Evolutionary conservation across 2,113 vertebrate species (phyloP).

Genomic region (Cyprinodon tularosa): DNA sequence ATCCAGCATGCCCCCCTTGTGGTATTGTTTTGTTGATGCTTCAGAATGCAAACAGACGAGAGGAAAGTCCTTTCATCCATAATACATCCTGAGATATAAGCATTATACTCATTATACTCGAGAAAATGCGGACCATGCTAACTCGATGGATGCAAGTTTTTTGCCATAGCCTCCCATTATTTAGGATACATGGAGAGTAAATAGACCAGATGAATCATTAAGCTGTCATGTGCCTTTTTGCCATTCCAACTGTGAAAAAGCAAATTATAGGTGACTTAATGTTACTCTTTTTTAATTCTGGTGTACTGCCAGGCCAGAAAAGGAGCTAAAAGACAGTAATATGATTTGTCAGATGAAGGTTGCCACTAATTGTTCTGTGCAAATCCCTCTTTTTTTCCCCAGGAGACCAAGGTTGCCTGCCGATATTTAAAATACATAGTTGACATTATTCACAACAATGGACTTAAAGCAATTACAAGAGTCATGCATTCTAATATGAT

Average conservation of each 20-base stretch:
- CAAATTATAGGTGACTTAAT: conserved; percentile 78
- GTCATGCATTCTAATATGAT: conserved; percentile 67
- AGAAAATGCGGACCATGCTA: conserved; percentile 9
- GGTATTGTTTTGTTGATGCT: conserved; percentile 34
- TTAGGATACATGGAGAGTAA: conserved; percentile 51
- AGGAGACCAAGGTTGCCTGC: conserved; percentile 43
- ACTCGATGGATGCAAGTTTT: conserved; percentile 42
- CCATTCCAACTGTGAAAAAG: conserved; percentile 60
- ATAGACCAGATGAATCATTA: conserved; percentile 71
- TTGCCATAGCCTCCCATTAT: conserved; percentile 71
- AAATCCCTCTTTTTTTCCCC: conserved; percentile 52
- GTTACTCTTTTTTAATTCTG: conserved; percentile 60
- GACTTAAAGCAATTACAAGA: conserved; percentile 64
- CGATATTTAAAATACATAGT: conserved; percentile 54
- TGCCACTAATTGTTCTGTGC: conserved; percentile 69
- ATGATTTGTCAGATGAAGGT: conserved; percentile 58
- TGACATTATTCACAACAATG: conserved; percentile 53
- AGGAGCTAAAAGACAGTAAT: conserved; percentile 71
- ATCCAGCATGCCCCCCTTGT: conserved; percentile 49
- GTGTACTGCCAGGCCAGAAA: conserved; percentile 63
- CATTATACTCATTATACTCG: conserved; percentile 43
- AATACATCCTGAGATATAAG: conserved; percentile 51
- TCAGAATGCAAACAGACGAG: conserved; percentile 48
- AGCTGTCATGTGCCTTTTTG: conserved; percentile 73
- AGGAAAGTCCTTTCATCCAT: conserved; percentile 21